Evolutionary conservation across 1,140 invertebrate species (phyloP).

Genomic region (Phthorimaea operculella): DNA sequence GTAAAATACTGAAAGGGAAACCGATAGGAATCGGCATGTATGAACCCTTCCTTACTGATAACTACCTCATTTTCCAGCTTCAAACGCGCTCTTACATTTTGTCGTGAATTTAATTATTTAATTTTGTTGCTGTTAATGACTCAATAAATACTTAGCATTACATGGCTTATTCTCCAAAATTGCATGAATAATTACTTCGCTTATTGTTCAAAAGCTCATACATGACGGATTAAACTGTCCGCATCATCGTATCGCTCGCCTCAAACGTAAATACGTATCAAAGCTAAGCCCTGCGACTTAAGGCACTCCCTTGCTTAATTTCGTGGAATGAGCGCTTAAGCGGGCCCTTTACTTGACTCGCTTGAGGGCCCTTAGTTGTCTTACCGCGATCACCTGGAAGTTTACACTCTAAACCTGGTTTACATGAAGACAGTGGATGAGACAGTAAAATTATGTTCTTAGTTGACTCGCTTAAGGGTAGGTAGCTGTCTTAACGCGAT

Average conservation of each 20-base stretch:
- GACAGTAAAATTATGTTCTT: slow-evolving; percentile 1
- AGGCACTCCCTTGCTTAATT: slow-evolving; percentile 47
- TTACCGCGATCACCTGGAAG: slow-evolving; percentile 37
- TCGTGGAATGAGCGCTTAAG: slow-evolving; percentile 55
- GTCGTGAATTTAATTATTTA: too few species aligned
- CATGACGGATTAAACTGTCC: background rate
- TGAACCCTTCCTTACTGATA: too few species aligned
- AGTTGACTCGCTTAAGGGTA: slow-evolving; percentile 35
- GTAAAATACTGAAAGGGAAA: too few species aligned
- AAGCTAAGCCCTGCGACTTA: slow-evolving; percentile 42
- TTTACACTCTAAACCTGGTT: slow-evolving; percentile 3
- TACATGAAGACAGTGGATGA: background rate
- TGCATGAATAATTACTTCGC: too few species aligned
- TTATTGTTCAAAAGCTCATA: too few species aligned
- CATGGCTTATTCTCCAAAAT: too few species aligned
- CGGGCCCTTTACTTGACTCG: slow-evolving; percentile 38
- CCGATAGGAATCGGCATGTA: too few species aligned
- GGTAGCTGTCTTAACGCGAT: slow-evolving; percentile 28
- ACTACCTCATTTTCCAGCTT: too few species aligned
- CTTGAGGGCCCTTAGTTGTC: slow-evolving; percentile 36
- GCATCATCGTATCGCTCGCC: slow-evolving; percentile 14
- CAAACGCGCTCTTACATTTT: too few species aligned
- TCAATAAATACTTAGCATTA: too few species aligned
- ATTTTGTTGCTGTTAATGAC: too few species aligned
- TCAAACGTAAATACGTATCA: slow-evolving; percentile 10